Base-by-base conservation (phyloP, 2,797 vertebrate genomes). In the Pteronotus mesoamericanus region DNA sequence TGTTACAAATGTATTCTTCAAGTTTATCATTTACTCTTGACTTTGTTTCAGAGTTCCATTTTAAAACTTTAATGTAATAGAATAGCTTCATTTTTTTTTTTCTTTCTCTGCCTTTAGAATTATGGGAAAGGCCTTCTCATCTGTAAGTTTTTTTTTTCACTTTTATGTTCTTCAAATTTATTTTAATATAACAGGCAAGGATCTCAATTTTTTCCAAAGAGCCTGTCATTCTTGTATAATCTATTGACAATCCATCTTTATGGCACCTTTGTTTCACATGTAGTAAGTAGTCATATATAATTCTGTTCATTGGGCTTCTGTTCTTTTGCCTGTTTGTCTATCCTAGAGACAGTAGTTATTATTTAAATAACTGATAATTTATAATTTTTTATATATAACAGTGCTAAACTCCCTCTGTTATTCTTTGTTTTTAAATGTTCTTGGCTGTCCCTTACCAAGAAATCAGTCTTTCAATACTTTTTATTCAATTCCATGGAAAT, bases 231-330 rank as follows among this genome's bases (percentile, higher is more conserved):
- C 12, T 57, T 90, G 0, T 84, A 7, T 83, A 82, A 37, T 71
- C 72, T 42, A 57, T 44, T 88, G 39, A 44, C 39, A 75, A 2
- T 82, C 57, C 29, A 57, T 48, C 16, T 34, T 57, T 71, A 32
- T n/a, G 22, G 14, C 6, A 85, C 37, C 64, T 53, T 75, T 80
- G n/a, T 57, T 79, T 84, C 82, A 77, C 18, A 39, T 72, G 46
- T 4, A 71, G 0, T 75, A 90, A 34, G 18, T 55, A 83, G 37
- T 74, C 39, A 39, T 71, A 7, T 55, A 42, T 90, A 83, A 78
- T 84, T 96, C 61, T 95, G 0, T 79, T 74, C 83, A 42, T 92
- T 95, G 59, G 69, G 84, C 89, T 89, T 87, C 32, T 55, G 24
- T 46, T n/a, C 71, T 85, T 94, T 85, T 61, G 8, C 5, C 26